phyloP scores from a whole-genome alignment of 1,140 invertebrate genomes.

The Camponotus floridanus region DNA sequence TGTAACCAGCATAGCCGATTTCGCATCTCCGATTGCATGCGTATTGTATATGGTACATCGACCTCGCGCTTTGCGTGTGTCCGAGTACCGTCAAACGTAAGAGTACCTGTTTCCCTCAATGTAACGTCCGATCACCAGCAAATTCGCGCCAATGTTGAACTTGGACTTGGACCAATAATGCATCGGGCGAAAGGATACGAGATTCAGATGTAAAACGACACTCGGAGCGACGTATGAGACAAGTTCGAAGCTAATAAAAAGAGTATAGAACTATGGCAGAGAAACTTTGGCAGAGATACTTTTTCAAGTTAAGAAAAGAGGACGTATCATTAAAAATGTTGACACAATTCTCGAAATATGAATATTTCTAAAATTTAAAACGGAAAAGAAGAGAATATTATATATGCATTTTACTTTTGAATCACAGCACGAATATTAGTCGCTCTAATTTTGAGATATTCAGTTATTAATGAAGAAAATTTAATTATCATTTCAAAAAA shows the following conservation, averaged over 20 bases:
- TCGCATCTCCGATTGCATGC: constrained; percentile 76
- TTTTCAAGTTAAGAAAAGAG: not conserved
- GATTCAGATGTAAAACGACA: constrained; percentile 33
- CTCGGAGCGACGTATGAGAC: not conserved
- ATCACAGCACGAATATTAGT: not conserved
- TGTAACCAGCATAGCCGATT: constrained; percentile 75
- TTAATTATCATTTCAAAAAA: not conserved
- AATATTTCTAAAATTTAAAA: not conserved
- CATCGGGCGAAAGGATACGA: not conserved
- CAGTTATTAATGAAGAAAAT: not conserved
- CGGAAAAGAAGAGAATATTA: not conserved
- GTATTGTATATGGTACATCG: constrained; percentile 44
- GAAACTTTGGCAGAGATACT: not conserved
- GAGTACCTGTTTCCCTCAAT: constrained; percentile 30
- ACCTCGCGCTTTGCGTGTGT: constrained; percentile 51
- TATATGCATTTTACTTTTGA: constrained; percentile 4
- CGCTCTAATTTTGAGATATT: not conserved
- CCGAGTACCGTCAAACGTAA: constrained; percentile 19
- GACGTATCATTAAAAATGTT: not conserved
- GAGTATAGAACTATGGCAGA: not conserved
- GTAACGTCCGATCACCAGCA: constrained; percentile 16
- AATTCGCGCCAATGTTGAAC: constrained; percentile 56
- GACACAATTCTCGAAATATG: not conserved
- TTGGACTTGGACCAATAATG: constrained; percentile 64
- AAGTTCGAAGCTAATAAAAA: not conserved